Conservation (phyloP, 2,797 vertebrate genomes). For the Oophaga sylvatica region DNA sequence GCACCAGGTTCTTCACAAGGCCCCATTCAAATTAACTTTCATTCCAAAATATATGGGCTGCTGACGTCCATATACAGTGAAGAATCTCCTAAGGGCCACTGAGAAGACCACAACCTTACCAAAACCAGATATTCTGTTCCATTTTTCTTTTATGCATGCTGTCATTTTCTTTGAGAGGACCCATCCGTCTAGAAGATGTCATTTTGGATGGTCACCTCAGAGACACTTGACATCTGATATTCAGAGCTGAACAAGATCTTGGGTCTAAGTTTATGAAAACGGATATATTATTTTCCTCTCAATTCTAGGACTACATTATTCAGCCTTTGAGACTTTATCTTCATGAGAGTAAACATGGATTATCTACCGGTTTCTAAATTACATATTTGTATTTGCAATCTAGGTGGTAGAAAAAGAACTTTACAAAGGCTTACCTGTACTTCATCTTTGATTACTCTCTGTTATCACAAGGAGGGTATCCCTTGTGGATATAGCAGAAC, state of each 20-base stretch:
- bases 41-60: neutral
- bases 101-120: no score
- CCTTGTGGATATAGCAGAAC: neutral
- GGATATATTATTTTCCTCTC: neutral
- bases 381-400: neutral
- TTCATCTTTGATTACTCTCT: neutral
- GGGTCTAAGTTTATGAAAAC: neutral
- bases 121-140: neutral
- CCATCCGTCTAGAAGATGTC: no score
- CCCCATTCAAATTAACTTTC: neutral
- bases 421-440: neutral
- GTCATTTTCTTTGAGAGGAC: no score
- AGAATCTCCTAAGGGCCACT: no score
- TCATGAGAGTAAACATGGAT: neutral
- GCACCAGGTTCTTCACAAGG: no score
- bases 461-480: neutral
- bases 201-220: no score
- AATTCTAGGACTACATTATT: neutral
- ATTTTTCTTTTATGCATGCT: no score
- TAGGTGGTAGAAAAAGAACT: neutral
- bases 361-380: neutral
- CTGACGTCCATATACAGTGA: neutral
- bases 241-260: neutral
- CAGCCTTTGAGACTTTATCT: neutral
- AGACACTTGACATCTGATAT: no score